Percentiles rank a stretch among this genome's conserved stretches.
phyloP scores from a whole-genome alignment of 2,797 vertebrate species.

The Thunnus albacares region DNA sequence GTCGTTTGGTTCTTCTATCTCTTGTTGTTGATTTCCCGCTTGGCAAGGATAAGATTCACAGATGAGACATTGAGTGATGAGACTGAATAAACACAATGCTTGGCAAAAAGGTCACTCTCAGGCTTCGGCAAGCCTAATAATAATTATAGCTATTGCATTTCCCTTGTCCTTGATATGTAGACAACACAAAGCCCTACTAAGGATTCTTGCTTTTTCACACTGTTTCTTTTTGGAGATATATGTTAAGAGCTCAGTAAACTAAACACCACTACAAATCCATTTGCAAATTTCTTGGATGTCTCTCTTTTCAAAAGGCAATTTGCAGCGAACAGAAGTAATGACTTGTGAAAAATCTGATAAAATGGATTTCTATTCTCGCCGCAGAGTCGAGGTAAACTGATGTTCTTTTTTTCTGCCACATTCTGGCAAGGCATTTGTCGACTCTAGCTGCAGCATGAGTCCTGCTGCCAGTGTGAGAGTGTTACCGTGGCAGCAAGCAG shows the following conservation, averaged over 20 bases:
- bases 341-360: slow-evolving; percentile 41
- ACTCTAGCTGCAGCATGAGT: slow-evolving; percentile 66
- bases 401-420: slow-evolving; percentile 50
- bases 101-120: slow-evolving; percentile 26
- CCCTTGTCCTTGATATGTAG: neutral
- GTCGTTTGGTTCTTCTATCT: neutral
- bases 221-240: neutral
- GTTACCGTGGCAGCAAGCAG: slow-evolving; percentile 81
- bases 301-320: slow-evolving; percentile 17
- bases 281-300: slow-evolving; percentile 18
- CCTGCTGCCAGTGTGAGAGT: slow-evolving; percentile 76
- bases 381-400: slow-evolving; percentile 48
- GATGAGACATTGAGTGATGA: slow-evolving; percentile 49
- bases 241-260: neutral
- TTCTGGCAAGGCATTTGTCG: slow-evolving; percentile 62
- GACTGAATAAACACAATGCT: slow-evolving; percentile 36
- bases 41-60: slow-evolving; percentile 61
- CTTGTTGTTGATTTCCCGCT: slow-evolving; percentile 51
- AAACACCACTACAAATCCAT: slow-evolving; percentile 5
- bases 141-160: slow-evolving; percentile 5
- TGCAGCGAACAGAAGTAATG: slow-evolving; percentile 33
- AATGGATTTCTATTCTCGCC: slow-evolving; percentile 39
- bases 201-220: neutral
- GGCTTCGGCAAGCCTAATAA: slow-evolving; percentile 1
- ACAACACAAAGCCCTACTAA: neutral